Evolutionary conservation across 2,113 vertebrate species (phyloP), one percentile per base, ranked within the genome.

Genomic region (Pavo muticus): DNA sequence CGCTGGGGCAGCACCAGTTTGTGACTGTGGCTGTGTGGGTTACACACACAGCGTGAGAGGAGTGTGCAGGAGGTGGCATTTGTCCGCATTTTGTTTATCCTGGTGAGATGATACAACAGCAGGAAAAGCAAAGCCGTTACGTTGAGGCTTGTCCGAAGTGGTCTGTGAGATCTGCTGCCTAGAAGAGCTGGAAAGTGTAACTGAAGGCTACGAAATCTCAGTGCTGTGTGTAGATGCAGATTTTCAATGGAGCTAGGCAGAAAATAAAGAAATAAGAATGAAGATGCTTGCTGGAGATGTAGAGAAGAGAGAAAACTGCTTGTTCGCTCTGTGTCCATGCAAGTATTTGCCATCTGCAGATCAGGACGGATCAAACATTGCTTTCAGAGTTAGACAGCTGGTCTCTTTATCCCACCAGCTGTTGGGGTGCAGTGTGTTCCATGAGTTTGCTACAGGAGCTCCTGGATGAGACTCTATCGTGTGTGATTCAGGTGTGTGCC

Each of bases 311-410:
- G 44, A 48, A 82, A 90, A 48, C 48, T 21, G 48, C 48, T 95
- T 32, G 0, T 37, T 5, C 27, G 27, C n/a, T 11, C 24, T 17
- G 0, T 25, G 85, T 39, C 30, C 1, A 32, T 21, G n/a, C 45
- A 21, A 0, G 0, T 9, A 2, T 72, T 64, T n/a, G 54, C 63
- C 82, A 16, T 10, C 6, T 6, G 0, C 9, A 21, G 3, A 0
- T 6, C 17, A 37, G 8, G 61, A 6, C 23, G 40, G 15, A 48
- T 3, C 44, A 47, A 52, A 60, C 4, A 1, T 0, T 0, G 44
- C 23, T 39, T 23, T 16, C 61, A 76, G 9, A 12, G 5, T 52
- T 16, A 5, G 25, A 37, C 82, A 75, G 24, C 1, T 2, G 7
- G 0, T 1, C 3, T 37, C 63, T 14, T 73, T 35, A 4, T 40